phyloP scores from a whole-genome alignment of 1,140 invertebrate species.

The Pentalonia nigronervosa region DNA sequence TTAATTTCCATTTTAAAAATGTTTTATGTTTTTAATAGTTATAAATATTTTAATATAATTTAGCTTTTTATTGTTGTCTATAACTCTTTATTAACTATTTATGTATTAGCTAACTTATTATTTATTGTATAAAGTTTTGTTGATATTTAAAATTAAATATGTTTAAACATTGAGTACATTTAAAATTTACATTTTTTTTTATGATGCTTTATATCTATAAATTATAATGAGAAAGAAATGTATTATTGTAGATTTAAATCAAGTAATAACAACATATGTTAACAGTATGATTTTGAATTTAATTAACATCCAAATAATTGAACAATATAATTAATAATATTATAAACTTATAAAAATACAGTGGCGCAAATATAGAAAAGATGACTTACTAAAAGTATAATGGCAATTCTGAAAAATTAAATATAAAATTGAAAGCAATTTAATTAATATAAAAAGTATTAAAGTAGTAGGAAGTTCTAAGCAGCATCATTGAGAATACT shows the following conservation, averaged over 20 bases:
- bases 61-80: no score
- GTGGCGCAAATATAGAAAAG: neutral
- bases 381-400: neutral
- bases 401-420: neutral
- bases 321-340: neutral
- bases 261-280: neutral
- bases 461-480: neutral
- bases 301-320: neutral
- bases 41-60: no score
- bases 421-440: neutral
- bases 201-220: no score
- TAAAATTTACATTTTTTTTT: no score
- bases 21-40: no score
- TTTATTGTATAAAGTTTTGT: no score
- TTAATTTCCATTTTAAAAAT: no score
- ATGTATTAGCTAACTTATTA: no score
- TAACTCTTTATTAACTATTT: no score
- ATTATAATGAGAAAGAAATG: neutral
- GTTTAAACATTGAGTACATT: no score
- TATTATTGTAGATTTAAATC: neutral
- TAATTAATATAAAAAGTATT: neutral
- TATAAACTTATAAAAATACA: neutral
- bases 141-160: no score
- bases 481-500: conserved; percentile 62
- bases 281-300: neutral